Conservation (phyloP, 2,113 vertebrate species). For the Enhydra lutris region DNA sequence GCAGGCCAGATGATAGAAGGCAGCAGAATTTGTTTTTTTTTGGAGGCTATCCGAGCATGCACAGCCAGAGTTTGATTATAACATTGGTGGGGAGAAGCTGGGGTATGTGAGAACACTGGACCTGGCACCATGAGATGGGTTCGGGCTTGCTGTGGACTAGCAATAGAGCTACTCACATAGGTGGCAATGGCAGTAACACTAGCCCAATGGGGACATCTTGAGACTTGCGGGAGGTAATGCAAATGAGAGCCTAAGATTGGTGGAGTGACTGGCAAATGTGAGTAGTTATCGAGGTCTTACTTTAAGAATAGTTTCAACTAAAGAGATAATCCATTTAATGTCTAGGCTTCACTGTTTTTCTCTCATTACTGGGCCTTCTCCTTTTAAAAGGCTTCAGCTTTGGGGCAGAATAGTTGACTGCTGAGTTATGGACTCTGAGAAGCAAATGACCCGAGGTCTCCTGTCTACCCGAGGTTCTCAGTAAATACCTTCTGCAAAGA, state of each 20-base stretch:
- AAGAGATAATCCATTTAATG: neutral
- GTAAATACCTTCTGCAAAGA: conserved; percentile 73
- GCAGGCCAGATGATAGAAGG: neutral
- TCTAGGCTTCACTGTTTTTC: neutral
- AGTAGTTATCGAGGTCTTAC: neutral
- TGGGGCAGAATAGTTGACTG: neutral
- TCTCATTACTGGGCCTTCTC: neutral
- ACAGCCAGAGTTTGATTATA: neutral
- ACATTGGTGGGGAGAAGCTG: too few relatives aligned
- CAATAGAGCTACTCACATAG: neutral
- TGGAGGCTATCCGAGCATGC: neutral
- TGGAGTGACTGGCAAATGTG: neutral
- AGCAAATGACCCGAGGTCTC: neutral
- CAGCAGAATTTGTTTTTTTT: neutral
- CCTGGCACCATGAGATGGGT: neutral
- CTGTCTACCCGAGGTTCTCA: neutral
- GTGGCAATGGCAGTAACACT: neutral
- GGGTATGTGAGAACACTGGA: neutral
- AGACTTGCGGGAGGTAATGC: neutral
- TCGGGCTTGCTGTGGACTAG: neutral
- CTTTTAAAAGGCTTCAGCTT: neutral
- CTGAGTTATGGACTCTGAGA: neutral
- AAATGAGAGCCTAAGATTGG: neutral
- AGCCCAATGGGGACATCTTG: neutral
- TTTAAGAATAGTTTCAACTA: neutral